Percentiles rank a stretch among this genome's conserved stretches.
These are phyloP conservation scores for Laodelphax striatellus DNA, from an alignment of 1,140 invertebrate species.

Conservation along the genomic window DNA sequence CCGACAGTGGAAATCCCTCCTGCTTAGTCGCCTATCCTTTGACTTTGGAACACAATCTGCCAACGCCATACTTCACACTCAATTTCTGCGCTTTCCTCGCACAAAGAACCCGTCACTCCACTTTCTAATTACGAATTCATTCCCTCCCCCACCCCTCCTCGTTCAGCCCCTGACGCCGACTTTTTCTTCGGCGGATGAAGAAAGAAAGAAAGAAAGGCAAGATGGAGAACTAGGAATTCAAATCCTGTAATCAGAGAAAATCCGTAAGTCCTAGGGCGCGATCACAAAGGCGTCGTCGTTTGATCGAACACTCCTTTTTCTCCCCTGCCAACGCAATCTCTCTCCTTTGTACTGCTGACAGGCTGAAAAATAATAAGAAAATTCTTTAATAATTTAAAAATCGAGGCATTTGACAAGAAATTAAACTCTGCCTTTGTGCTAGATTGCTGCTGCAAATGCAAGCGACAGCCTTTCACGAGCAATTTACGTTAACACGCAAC, in stretches of 20 bases:
- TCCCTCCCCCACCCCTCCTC: background rate
- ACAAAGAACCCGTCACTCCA: background rate
- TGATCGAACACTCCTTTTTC: background rate
- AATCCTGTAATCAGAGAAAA: slow-evolving; percentile 7
- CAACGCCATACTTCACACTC: slow-evolving; percentile 13
- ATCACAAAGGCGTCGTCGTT: slow-evolving; percentile 5
- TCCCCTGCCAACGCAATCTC: background rate
- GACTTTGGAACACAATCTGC: slow-evolving; percentile 14
- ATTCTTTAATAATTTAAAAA: slow-evolving; percentile 4
- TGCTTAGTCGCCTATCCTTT: slow-evolving; percentile 7
- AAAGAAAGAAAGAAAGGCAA: background rate
- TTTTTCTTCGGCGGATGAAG: background rate
- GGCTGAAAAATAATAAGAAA: slow-evolving; percentile 5
- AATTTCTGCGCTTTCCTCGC: slow-evolving; percentile 11
- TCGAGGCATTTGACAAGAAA: slow-evolving; percentile 2
- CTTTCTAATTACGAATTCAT: slow-evolving; percentile 15
- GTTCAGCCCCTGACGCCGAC: background rate
- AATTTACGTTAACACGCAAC: background rate
- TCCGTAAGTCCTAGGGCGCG: background rate
- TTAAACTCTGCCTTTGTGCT: slow-evolving; percentile 1
- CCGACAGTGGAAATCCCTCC: background rate
- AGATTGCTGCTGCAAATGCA: background rate
- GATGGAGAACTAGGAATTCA: slow-evolving; percentile 12
- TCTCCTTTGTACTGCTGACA: background rate
- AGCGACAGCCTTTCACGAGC: background rate